Percentiles rank a stretch among this genome's conserved stretches.
phyloP scores from a whole-genome alignment of 2,888 invertebrate genomes.

The Drosophila anomelani region DNA sequence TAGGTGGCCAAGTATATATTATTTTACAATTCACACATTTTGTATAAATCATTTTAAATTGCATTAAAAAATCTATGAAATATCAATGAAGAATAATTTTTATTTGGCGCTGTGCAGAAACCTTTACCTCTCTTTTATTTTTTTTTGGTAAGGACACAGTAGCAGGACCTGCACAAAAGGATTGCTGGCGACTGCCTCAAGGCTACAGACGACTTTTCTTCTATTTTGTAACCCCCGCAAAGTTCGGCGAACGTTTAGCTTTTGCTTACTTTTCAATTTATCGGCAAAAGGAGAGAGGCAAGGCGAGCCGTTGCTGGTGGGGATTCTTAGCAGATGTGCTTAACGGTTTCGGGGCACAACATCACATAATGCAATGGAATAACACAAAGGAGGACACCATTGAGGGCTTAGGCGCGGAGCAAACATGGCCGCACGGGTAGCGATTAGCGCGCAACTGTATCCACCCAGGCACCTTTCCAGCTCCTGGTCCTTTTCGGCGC shows the following conservation, averaged over 20 bases:
- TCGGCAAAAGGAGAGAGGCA: not conserved
- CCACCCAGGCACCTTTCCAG: constrained; percentile 4
- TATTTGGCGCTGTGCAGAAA: not conserved
- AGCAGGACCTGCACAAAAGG: constrained; percentile 48
- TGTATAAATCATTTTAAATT: too few relatives aligned
- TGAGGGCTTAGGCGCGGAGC: constrained; percentile 33
- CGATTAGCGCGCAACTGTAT: constrained; percentile 54
- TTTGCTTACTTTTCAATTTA: constrained; percentile 73
- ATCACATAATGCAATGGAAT: constrained; percentile 61
- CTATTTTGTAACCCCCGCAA: constrained; percentile 22
- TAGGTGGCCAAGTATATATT: too few relatives aligned
- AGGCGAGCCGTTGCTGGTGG: not conserved
- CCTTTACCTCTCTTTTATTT: too few relatives aligned
- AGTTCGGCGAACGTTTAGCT: constrained; percentile 70
- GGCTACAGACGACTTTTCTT: constrained; percentile 62
- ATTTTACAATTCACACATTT: too few relatives aligned
- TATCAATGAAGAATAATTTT: too few relatives aligned
- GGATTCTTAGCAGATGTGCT: constrained; percentile 49
- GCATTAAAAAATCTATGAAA: too few relatives aligned
- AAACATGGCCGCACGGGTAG: constrained; percentile 40
- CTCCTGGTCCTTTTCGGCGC: not conserved
- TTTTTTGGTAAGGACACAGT: not conserved
- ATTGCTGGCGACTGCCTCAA: constrained; percentile 52
- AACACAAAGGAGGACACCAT: constrained; percentile 52
- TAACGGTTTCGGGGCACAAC: constrained; percentile 45